A percentile compares a stretch with the other conserved stretches of the same genome.
These are phyloP conservation scores for Sanderia malayensis DNA, from an alignment of 30 jellyfish, hydroid and myxozoan species.

Conservation along the genomic window DNA sequence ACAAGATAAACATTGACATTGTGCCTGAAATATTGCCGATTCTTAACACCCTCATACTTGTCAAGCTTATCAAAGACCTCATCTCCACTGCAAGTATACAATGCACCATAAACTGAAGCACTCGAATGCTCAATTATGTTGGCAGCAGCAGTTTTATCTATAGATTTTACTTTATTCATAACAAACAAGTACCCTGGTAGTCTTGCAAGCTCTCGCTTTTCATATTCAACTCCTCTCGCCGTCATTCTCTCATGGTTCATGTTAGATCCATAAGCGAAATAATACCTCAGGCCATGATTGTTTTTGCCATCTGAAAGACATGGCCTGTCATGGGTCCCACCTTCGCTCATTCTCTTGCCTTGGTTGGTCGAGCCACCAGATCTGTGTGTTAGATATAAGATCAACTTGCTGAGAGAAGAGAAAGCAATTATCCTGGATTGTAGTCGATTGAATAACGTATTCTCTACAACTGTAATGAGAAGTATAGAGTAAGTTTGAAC, in stretches of 20 bases:
- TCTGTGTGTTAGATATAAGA: too few relatives aligned
- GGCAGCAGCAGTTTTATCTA: constrained; percentile 81
- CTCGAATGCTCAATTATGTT: constrained; percentile 33
- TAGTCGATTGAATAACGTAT: too few relatives aligned
- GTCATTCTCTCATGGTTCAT: constrained; percentile 78
- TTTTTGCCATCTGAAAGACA: too few relatives aligned
- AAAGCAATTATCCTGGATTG: too few relatives aligned
- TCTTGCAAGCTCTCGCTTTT: constrained; percentile 47
- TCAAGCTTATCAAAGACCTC: constrained; percentile 36
- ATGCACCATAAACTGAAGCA: constrained; percentile 66
- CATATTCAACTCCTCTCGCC: constrained; percentile 44
- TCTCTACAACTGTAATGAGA: too few relatives aligned
- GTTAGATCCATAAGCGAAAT: constrained; percentile 89
- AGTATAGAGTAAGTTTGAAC: too few relatives aligned
- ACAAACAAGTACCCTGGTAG: constrained; percentile 53
- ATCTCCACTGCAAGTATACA: constrained; percentile 59
- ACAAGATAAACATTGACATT: constrained; percentile 14
- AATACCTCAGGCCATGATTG: too few relatives aligned
- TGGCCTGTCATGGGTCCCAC: too few relatives aligned
- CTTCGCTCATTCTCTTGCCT: too few relatives aligned
- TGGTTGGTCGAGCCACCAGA: too few relatives aligned
- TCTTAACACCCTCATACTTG: constrained; percentile 75
- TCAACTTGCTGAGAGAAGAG: too few relatives aligned
- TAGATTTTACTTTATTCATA: constrained; percentile 26
- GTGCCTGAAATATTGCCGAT: constrained; percentile 42